Evolutionary conservation across 2,888 invertebrate species (phyloP).

Genomic region (Chrysolina oricalcia): DNA sequence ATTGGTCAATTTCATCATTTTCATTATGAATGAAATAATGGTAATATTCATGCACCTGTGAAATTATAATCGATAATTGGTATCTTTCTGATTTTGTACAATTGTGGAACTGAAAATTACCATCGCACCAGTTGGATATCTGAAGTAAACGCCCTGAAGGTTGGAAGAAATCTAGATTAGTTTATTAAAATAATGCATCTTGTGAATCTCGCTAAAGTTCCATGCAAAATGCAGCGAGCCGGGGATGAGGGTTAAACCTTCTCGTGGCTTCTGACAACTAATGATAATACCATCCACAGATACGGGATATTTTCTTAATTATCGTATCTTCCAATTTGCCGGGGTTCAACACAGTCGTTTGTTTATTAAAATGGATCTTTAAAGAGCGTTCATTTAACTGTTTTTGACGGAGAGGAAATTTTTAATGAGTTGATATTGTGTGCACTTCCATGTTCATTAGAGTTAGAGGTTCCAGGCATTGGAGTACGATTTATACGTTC

Average conservation of each 20-base stretch:
- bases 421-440: slow-evolving; percentile 1
- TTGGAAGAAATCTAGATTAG: neutral
- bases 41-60: no score
- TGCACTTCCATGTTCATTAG: neutral
- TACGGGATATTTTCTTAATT: slow-evolving; percentile 54
- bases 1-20: no score
- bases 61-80: neutral
- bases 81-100: neutral
- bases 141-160: slow-evolving; percentile 28
- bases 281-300: slow-evolving; percentile 53
- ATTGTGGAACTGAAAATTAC: neutral
- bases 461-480: neutral
- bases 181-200: slow-evolving; percentile 32
- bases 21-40: no score
- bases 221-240: slow-evolving; percentile 46
- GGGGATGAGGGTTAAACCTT: slow-evolving; percentile 25
- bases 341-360: slow-evolving; percentile 35
- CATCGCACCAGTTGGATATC: neutral
- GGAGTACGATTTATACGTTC: neutral
- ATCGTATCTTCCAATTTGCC: slow-evolving; percentile 53
- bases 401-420: neutral
- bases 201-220: slow-evolving; percentile 37
- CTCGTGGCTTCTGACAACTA: slow-evolving; percentile 45
- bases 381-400: neutral
- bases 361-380: slow-evolving; percentile 8